phyloP scores from a whole-genome alignment of 1,140 invertebrate species.

The Caerostris darwini region DNA sequence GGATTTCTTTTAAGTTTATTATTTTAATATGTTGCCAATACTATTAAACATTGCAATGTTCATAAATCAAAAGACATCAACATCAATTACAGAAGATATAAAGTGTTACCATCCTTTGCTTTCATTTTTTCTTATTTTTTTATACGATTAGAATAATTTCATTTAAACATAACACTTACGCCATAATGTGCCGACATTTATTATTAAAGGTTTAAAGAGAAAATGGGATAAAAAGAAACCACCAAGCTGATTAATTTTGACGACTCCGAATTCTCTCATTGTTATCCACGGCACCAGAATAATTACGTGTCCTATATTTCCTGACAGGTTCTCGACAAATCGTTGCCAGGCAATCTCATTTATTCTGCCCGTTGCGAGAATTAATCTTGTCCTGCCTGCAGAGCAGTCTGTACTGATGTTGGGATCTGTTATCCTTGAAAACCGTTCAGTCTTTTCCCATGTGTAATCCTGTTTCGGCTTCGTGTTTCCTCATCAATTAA shows the following conservation, averaged over 20 bases:
- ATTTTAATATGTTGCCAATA: too few species aligned
- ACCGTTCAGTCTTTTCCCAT: not conserved
- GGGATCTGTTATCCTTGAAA: not conserved
- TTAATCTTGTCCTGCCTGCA: not conserved
- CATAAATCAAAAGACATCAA: too few species aligned
- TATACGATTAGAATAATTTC: too few species aligned
- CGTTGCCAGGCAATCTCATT: constrained; percentile 14
- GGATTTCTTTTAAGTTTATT: too few species aligned
- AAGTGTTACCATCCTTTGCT: too few species aligned
- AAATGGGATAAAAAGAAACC: too few species aligned
- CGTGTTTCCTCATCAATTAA: constrained; percentile 21
- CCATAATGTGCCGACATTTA: too few species aligned
- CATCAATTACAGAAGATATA: too few species aligned
- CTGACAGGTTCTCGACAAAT: constrained; percentile 25
- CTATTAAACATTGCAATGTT: too few species aligned
- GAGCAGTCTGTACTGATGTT: not conserved
- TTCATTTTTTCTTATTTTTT: too few species aligned
- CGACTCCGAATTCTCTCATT: not conserved
- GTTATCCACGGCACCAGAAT: not conserved
- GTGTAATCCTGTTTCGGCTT: not conserved
- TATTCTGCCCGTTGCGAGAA: not conserved
- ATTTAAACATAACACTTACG: too few species aligned
- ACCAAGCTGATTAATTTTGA: not conserved
- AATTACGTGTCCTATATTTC: constrained; percentile 16
- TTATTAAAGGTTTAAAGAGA: too few species aligned